Conservation (phyloP, 2,113 vertebrate species). For the Malurus alboscapulatus region DNA sequence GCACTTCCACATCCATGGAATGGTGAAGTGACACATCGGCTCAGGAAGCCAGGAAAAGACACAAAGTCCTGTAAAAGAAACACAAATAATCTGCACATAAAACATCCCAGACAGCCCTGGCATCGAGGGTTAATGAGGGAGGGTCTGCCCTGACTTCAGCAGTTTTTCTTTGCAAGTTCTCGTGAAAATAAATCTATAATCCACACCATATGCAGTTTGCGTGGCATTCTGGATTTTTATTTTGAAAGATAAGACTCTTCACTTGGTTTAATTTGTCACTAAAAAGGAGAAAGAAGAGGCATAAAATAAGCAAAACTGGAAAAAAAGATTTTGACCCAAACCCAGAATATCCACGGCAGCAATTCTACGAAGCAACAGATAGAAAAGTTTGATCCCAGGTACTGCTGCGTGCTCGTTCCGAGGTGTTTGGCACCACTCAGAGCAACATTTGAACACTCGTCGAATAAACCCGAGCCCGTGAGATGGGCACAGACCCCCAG, state of each 20-base stretch:
- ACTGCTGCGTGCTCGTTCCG: rapidly evolving
- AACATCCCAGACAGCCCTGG: neutral
- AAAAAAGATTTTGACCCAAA: neutral
- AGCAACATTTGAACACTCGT: neutral
- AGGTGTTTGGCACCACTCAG: neutral
- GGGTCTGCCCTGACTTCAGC: conserved; percentile 20
- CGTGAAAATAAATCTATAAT: neutral
- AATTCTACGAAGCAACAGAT: neutral
- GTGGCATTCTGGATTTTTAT: neutral
- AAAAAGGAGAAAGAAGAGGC: neutral
- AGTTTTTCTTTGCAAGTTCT: neutral
- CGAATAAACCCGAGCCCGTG: rapidly evolving
- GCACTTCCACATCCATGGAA: neutral
- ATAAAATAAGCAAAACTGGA: neutral
- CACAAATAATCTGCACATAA: neutral
- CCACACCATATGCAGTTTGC: neutral
- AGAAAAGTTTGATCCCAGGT: neutral
- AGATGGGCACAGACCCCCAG: neutral
- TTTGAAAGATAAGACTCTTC: neutral
- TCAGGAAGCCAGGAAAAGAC: neutral
- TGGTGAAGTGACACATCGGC: neutral
- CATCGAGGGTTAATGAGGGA: neutral
- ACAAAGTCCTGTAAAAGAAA: neutral
- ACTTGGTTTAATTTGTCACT: neutral
- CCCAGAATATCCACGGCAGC: neutral